Evolutionary conservation across 2,797 vertebrate genomes (phyloP).

Genomic region (Malurus splendens): DNA sequence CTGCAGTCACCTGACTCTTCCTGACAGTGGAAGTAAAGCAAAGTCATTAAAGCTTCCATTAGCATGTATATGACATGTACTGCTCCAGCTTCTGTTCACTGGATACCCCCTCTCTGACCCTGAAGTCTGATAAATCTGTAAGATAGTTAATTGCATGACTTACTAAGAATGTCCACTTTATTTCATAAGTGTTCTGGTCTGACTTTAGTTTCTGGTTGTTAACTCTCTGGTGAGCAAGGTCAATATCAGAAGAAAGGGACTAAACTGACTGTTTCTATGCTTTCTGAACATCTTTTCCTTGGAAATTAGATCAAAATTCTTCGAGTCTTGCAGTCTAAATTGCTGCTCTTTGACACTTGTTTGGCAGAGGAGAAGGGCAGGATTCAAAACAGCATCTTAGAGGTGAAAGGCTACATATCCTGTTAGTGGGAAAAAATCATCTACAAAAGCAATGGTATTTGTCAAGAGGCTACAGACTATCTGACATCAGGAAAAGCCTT

Average conservation of each 20-base stretch:
- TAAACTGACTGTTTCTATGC: neutral
- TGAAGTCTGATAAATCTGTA: neutral
- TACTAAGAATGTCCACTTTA: neutral
- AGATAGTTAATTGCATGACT: neutral
- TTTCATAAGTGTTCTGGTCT: neutral
- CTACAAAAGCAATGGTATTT: constrained; percentile 29
- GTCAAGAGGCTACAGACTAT: constrained; percentile 4
- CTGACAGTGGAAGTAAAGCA: neutral
- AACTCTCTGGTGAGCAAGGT: neutral
- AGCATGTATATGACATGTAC: neutral
- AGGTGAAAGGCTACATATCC: constrained; percentile 61
- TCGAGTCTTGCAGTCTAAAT: neutral
- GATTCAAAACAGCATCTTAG: constrained; percentile 42
- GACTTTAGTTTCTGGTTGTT: neutral
- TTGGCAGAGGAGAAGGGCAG: constrained; percentile 19
- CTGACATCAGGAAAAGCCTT: constrained; percentile 34
- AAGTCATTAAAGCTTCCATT: neutral
- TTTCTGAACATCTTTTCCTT: neutral
- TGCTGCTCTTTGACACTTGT: constrained; percentile 34
- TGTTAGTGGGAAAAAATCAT: constrained; percentile 55
- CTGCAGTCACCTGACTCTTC: neutral
- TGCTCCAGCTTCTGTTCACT: neutral
- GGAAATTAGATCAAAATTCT: constrained; percentile 8
- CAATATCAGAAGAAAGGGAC: neutral
- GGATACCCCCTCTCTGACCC: neutral